These are phyloP conservation scores for Drosophila nannoptera DNA, from an alignment of 1,140 invertebrate species.

Conservation along the genomic window DNA sequence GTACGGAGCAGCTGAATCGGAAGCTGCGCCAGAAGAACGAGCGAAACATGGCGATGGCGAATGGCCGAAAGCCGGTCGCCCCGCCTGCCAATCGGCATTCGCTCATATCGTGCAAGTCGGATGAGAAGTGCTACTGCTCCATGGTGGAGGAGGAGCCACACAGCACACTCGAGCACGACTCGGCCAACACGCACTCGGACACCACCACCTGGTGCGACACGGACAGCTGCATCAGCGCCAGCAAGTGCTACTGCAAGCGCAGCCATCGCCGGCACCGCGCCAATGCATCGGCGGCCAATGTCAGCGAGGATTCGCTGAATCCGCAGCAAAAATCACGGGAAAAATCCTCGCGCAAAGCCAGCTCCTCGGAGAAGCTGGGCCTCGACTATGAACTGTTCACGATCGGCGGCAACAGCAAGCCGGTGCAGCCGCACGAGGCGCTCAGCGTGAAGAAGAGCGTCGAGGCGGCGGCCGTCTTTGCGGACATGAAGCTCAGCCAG, in stretches of 20 bases:
- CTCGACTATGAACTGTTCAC: conserved; percentile 85
- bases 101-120: conserved; percentile 78
- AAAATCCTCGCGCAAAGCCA: conserved; percentile 38
- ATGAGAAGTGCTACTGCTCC: conserved; percentile 87
- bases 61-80: conserved; percentile 29
- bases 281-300: conserved; percentile 24
- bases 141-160: conserved; percentile 76
- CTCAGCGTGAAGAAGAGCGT: conserved; percentile 92
- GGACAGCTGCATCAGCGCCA: conserved; percentile 91
- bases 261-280: conserved; percentile 66
- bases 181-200: conserved; percentile 71
- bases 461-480: conserved; percentile 92
- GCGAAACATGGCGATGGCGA: conserved; percentile 52
- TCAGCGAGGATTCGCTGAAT: conserved; percentile 57
- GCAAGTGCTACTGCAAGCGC: conserved; percentile 91
- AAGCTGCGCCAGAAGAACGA: conserved; percentile 68
- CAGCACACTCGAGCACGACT: conserved; percentile 69
- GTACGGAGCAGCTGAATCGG: conserved; percentile 71
- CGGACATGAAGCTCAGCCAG: conserved; percentile 82
- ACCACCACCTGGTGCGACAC: conserved; percentile 88
- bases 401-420: conserved; percentile 78
- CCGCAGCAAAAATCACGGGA: conserved; percentile 55
- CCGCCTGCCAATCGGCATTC: conserved; percentile 59
- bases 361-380: conserved; percentile 83
- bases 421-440: conserved; percentile 83